A percentile compares a stretch with the other conserved stretches of the same genome.
Evolutionary conservation across 1,140 invertebrate species (phyloP).

Genomic region (Cotesia chilonis): DNA sequence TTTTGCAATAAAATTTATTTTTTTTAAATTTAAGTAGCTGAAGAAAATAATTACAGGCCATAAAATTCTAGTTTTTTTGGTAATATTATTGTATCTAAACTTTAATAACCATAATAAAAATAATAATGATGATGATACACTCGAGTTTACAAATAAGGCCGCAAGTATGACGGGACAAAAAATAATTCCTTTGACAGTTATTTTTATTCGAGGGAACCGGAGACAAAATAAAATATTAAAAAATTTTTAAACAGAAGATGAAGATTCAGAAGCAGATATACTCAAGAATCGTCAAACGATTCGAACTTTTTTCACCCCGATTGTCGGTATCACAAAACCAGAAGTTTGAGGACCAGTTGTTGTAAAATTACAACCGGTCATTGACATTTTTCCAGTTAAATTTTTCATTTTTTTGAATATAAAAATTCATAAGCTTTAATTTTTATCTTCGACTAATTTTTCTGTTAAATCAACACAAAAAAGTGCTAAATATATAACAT

Average conservation of each 20-base stretch:
- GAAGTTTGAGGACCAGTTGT: conserved; percentile 19
- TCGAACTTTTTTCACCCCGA: conserved; percentile 1
- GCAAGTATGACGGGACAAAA: conserved; percentile 4
- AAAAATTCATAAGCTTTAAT: neutral
- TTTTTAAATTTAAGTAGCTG: too few species aligned
- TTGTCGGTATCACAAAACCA: neutral
- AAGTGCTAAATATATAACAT: too few species aligned
- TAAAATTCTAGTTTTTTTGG: neutral
- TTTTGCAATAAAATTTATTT: too few species aligned
- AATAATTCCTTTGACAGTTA: conserved; percentile 10
- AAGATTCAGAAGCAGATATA: conserved; percentile 20
- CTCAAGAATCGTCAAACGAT: neutral
- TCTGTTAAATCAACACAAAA: too few species aligned
- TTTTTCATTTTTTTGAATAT: neutral
- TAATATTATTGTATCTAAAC: too few species aligned
- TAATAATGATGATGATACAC: neutral
- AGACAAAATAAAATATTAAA: conserved; percentile 1
- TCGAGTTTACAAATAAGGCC: conserved; percentile 16
- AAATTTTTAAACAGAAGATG: conserved; percentile 5
- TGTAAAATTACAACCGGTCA: neutral
- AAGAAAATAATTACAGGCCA: too few species aligned
- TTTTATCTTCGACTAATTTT: too few species aligned
- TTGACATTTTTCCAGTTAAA: neutral
- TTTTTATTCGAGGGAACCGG: conserved; percentile 9
- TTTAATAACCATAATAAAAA: neutral